phyloP scores from a whole-genome alignment of 2,113 vertebrate genomes.

The Sprattus sprattus region DNA sequence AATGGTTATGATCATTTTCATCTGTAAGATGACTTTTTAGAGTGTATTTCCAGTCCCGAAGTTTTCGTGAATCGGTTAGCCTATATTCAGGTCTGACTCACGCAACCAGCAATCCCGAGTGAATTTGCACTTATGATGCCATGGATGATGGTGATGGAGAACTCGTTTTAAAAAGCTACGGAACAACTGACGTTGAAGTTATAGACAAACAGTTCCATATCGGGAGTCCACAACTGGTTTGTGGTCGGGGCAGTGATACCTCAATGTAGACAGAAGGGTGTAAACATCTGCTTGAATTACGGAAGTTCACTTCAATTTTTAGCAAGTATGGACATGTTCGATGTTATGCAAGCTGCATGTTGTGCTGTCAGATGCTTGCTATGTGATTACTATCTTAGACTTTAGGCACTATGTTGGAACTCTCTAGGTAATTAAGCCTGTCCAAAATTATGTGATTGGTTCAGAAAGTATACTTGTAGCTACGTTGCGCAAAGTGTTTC shows the following conservation, averaged over 20 bases:
- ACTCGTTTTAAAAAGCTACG: not conserved
- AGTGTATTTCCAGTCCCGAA: not conserved
- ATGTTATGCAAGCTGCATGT: constrained; percentile 25
- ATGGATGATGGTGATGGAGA: not conserved
- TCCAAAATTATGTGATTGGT: not conserved
- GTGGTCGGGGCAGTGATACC: no score
- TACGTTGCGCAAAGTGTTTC: not conserved
- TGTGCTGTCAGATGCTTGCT: not conserved
- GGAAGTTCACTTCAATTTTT: constrained; percentile 22
- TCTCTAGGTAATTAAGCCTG: not conserved
- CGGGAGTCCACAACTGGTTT: no score
- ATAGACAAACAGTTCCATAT: not conserved
- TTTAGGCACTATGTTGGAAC: not conserved
- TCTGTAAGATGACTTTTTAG: not conserved
- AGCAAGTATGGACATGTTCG: constrained; percentile 30
- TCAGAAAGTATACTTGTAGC: not conserved
- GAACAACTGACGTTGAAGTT: not conserved
- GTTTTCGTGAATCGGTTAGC: not conserved
- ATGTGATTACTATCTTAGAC: not conserved
- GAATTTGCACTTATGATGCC: not conserved
- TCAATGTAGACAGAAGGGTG: not conserved
- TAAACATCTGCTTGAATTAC: constrained; percentile 2
- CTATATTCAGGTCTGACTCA: not conserved
- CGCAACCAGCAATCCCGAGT: not conserved
- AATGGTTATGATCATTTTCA: not conserved